These are phyloP conservation scores for Epinotia ramella DNA, from an alignment of 2,888 invertebrate species.

Conservation along the genomic window DNA sequence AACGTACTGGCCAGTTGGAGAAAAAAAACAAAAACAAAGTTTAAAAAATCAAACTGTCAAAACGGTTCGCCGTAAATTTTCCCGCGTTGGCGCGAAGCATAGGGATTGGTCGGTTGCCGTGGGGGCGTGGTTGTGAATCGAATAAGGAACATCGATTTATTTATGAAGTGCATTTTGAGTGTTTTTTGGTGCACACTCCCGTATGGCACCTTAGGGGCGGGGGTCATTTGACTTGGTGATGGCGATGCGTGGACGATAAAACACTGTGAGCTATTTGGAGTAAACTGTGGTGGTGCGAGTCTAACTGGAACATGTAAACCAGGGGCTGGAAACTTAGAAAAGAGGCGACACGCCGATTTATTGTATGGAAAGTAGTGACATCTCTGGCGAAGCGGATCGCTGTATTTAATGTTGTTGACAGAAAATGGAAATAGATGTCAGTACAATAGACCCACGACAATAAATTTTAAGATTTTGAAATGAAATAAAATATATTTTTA, in stretches of 20 bases:
- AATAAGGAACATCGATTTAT: constrained; percentile 75
- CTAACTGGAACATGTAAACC: constrained; percentile 32
- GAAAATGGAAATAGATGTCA: no score
- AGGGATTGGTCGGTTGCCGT: constrained; percentile 65
- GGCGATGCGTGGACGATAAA: constrained; percentile 53
- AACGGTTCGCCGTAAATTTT: constrained; percentile 81
- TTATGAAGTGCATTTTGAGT: constrained; percentile 77
- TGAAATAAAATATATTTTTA: no score
- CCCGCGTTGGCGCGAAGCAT: constrained; percentile 62
- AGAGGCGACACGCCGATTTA: no score
- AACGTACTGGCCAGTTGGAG: constrained; percentile 63
- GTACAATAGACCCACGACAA: no score
- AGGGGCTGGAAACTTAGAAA: no score
- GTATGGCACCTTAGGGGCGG: constrained; percentile 62
- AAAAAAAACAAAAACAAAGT: constrained; percentile 62
- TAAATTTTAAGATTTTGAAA: no score
- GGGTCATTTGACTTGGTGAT: constrained; percentile 69
- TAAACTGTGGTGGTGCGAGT: constrained; percentile 14
- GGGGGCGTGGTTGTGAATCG: constrained; percentile 74
- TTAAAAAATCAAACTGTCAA: constrained; percentile 82
- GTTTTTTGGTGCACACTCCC: constrained; percentile 58
- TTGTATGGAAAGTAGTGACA: no score
- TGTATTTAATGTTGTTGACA: no score
- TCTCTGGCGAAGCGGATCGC: no score
- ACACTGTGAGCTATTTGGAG: constrained; percentile 45